A percentile compares a stretch with the other conserved stretches of the same genome.
Evolutionary conservation across 2,113 vertebrate genomes (phyloP).

Genomic region (Daphoenositta chrysoptera): DNA sequence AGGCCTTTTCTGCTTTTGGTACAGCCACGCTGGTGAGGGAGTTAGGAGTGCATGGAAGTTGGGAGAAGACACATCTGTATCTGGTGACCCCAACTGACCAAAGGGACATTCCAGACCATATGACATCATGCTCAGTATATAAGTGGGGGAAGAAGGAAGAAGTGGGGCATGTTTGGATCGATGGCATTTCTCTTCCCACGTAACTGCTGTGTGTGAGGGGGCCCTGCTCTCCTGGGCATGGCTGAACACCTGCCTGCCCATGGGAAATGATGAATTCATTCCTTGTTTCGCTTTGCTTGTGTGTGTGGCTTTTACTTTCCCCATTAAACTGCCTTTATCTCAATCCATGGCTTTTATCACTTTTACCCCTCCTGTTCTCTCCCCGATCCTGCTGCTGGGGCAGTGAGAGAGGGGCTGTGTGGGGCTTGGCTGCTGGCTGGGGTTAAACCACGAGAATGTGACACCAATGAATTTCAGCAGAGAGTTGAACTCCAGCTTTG

Average conservation of each 20-base stretch:
- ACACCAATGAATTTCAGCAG: not conserved
- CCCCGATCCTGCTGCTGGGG: rapidly evolving
- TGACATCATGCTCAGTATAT: not conserved
- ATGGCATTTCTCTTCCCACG: not conserved
- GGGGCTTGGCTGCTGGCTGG: not conserved
- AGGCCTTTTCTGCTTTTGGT: not conserved
- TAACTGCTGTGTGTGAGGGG: not conserved
- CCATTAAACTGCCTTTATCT: not conserved
- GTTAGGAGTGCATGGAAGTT: not conserved
- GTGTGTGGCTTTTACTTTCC: not conserved
- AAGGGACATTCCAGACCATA: not conserved
- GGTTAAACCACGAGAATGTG: not conserved
- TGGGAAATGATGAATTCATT: not conserved
- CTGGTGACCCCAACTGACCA: not conserved
- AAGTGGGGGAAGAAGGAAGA: not conserved
- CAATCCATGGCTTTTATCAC: not conserved
- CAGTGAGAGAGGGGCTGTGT: rapidly evolving
- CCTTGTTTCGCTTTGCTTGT: not conserved
- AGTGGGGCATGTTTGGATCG: not conserved
- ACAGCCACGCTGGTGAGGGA: not conserved
- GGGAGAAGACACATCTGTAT: not conserved
- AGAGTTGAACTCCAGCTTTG: not conserved
- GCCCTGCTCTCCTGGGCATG: not conserved
- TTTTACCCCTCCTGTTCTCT: not conserved
- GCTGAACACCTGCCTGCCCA: not conserved